A percentile compares a stretch with the other conserved stretches of the same genome.
These are phyloP conservation scores for Atlantisia rogersi DNA, from an alignment of 2,113 vertebrate species.

Conservation along the genomic window DNA sequence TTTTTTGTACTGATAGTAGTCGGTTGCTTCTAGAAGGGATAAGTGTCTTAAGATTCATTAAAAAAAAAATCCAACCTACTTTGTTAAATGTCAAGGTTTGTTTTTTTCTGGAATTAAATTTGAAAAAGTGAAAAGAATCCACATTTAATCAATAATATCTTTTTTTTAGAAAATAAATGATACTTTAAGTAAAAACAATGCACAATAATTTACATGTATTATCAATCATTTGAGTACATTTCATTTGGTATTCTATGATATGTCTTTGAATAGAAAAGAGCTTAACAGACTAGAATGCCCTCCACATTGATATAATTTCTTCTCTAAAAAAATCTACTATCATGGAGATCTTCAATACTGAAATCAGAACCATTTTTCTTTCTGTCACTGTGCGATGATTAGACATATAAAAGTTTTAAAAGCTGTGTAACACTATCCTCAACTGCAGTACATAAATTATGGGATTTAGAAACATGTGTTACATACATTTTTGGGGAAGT, in stretches of 20 bases:
- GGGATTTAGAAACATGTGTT: not conserved
- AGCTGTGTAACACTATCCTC: not conserved
- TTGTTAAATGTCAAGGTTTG: not conserved
- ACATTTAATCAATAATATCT: not conserved
- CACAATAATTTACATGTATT: conserved; percentile 19
- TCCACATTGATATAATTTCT: not conserved
- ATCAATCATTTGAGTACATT: not conserved
- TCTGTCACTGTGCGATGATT: not conserved
- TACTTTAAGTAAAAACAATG: not conserved
- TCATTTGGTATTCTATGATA: not conserved
- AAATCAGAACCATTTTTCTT: not conserved
- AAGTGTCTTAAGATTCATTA: not conserved
- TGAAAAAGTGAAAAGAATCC: not conserved
- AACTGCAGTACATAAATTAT: not conserved
- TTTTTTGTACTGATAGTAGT: not conserved
- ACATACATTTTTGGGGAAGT: not conserved
- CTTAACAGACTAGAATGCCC: not conserved
- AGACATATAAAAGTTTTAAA: not conserved
- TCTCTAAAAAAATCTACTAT: not conserved
- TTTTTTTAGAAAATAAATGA: conserved; percentile 15
- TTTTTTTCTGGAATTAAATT: not conserved
- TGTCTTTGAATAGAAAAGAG: not conserved
- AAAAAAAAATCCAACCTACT: not conserved
- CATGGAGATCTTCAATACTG: not conserved
- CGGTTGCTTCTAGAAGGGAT: not conserved